Percentiles rank a stretch among this genome's conserved stretches.
Evolutionary conservation across 2,797 vertebrate species (phyloP).

Genomic region (Zenarchopterus dispar): DNA sequence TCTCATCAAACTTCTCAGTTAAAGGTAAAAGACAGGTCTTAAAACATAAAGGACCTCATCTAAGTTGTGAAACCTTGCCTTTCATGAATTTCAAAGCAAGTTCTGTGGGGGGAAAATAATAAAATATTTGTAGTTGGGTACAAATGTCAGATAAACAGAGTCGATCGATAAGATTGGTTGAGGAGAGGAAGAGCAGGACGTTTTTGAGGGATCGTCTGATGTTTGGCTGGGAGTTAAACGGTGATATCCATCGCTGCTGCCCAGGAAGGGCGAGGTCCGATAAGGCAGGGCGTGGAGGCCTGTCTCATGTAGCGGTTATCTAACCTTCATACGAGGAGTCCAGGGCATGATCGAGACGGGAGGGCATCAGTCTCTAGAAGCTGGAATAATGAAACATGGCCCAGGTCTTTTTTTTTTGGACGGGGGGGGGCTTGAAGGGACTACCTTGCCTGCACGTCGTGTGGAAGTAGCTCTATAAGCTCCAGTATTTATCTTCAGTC

Average conservation of each 20-base stretch:
- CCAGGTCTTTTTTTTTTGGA: too few relatives aligned
- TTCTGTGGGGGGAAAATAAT: too few relatives aligned
- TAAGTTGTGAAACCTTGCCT: too few relatives aligned
- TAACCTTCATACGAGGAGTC: conserved; percentile 2
- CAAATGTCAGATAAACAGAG: not conserved
- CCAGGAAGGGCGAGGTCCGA: conserved; percentile 75
- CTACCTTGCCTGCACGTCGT: not conserved
- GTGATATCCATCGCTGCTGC: conserved; percentile 64
- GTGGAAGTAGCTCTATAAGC: not conserved
- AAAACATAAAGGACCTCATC: too few relatives aligned
- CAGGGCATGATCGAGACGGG: not conserved
- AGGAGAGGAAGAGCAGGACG: conserved; percentile 27
- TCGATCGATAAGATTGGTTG: not conserved
- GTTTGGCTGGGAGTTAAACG: conserved; percentile 25
- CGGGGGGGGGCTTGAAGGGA: too few relatives aligned
- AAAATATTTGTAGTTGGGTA: too few relatives aligned
- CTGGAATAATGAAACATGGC: too few relatives aligned
- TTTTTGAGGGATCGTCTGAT: conserved; percentile 26
- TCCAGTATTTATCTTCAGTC: not conserved
- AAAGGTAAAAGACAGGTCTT: too few relatives aligned
- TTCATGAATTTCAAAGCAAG: too few relatives aligned
- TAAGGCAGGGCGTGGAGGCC: conserved; percentile 46
- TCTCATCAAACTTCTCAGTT: too few relatives aligned
- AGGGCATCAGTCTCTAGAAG: not conserved
- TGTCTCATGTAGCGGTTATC: conserved; percentile 50